Conservation (phyloP, 2,888 invertebrate genomes). For the Cantharis nigra region DNA sequence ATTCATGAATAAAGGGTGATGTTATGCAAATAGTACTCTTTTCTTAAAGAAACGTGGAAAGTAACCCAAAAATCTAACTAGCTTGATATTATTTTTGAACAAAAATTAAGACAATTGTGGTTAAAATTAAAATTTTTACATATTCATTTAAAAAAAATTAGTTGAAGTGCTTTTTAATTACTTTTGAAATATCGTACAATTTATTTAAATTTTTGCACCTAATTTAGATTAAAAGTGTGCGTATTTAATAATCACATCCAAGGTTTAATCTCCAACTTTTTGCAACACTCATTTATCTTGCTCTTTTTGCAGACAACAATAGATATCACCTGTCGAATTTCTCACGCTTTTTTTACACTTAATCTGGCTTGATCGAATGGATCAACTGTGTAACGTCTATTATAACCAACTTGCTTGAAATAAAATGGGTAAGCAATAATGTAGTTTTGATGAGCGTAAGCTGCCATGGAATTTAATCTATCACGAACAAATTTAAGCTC, state of each 20-base stretch:
- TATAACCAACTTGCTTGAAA: conserved; percentile 17
- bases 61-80: background rate
- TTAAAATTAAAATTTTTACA: background rate
- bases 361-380: conserved; percentile 27
- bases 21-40: conserved; percentile 38
- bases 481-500: conserved; percentile 8
- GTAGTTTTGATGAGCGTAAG: conserved; percentile 24
- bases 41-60: conserved; percentile 7
- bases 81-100: background rate
- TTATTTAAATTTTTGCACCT: background rate
- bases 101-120: conserved; percentile 35
- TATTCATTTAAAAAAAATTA: background rate
- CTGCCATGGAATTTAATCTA: conserved; percentile 10
- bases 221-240: background rate
- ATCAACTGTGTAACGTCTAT: conserved; percentile 23
- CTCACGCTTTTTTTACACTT: conserved; percentile 28
- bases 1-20: conserved; percentile 34
- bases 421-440: conserved; percentile 22
- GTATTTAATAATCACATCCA: conserved; percentile 8
- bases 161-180: background rate
- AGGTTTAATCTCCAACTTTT: conserved; percentile 11
- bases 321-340: conserved; percentile 28
- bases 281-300: conserved; percentile 24
- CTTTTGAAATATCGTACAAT: background rate
- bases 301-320: conserved; percentile 23